A percentile compares a stretch with the other conserved stretches of the same genome.
Evolutionary conservation across 2,113 vertebrate species (phyloP).

Genomic region (Psammodynastes pulverulentus): DNA sequence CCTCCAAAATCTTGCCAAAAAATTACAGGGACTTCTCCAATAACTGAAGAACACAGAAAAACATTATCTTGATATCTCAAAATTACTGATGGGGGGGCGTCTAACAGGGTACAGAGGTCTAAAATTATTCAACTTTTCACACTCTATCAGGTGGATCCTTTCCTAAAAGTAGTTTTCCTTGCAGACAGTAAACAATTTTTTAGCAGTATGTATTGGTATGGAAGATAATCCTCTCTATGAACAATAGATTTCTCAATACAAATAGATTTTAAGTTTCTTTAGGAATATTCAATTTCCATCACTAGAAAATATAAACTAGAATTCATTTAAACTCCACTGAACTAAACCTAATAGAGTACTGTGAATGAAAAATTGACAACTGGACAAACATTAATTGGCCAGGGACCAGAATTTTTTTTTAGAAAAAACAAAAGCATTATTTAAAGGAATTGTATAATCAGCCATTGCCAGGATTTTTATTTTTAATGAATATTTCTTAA

Average conservation of each 20-base stretch:
- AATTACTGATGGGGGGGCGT: background rate
- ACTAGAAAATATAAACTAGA: background rate
- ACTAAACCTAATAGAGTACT: background rate
- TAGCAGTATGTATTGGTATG: background rate
- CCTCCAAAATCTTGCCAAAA: background rate
- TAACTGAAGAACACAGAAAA: background rate
- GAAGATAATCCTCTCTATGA: background rate
- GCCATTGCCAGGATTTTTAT: background rate
- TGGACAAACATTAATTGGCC: background rate
- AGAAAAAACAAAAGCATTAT: constrained; percentile 18
- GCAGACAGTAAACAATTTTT: background rate
- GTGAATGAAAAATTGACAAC: background rate
- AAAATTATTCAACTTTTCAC: background rate
- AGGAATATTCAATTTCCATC: background rate
- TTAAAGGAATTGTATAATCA: constrained; percentile 43
- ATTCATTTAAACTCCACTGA: background rate
- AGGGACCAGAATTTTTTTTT: background rate
- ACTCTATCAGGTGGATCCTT: background rate
- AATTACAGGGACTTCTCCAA: background rate
- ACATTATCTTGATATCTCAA: background rate
- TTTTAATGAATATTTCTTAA: constrained; percentile 10
- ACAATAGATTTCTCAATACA: background rate
- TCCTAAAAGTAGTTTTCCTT: background rate
- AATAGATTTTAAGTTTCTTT: background rate
- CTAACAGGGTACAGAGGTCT: background rate